A percentile compares a stretch with the other conserved stretches of the same genome.
Evolutionary conservation across 2,888 invertebrate genomes (phyloP).

Genomic region (Eulithis prunata): DNA sequence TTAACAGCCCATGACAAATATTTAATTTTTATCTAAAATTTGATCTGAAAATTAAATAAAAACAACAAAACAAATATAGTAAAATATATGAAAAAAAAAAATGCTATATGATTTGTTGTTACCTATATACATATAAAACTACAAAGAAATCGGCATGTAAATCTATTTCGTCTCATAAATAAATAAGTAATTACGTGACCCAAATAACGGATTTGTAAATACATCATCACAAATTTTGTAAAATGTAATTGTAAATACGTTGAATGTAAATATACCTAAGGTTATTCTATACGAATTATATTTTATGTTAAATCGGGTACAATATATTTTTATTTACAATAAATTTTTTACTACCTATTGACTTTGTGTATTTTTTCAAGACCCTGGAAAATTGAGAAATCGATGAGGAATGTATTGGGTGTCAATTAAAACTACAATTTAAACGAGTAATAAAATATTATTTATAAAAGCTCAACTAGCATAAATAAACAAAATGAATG

Average conservation of each 20-base stretch:
- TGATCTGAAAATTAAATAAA: background rate
- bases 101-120: too few relatives aligned
- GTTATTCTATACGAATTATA: slow-evolving; percentile 60
- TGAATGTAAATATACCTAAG: slow-evolving; percentile 46
- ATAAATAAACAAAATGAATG: slow-evolving; percentile 64
- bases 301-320: slow-evolving; percentile 68
- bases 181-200: background rate
- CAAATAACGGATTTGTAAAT: slow-evolving; percentile 31
- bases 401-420: too few relatives aligned
- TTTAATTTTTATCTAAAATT: background rate
- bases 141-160: background rate
- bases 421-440: slow-evolving; percentile 49
- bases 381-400: too few relatives aligned
- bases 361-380: slow-evolving; percentile 35
- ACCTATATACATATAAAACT: too few relatives aligned
- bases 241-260: slow-evolving; percentile 34
- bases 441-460: slow-evolving; percentile 71
- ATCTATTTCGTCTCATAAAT: background rate
- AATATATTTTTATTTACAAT: slow-evolving; percentile 74
- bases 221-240: slow-evolving; percentile 23
- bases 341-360: slow-evolving; percentile 63
- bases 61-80: background rate
- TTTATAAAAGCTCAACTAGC: slow-evolving; percentile 77
- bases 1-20: too few relatives aligned
- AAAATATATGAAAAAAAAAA: background rate